phyloP scores from a whole-genome alignment of 1,140 invertebrate genomes.

The Drosophila nasuta region DNA sequence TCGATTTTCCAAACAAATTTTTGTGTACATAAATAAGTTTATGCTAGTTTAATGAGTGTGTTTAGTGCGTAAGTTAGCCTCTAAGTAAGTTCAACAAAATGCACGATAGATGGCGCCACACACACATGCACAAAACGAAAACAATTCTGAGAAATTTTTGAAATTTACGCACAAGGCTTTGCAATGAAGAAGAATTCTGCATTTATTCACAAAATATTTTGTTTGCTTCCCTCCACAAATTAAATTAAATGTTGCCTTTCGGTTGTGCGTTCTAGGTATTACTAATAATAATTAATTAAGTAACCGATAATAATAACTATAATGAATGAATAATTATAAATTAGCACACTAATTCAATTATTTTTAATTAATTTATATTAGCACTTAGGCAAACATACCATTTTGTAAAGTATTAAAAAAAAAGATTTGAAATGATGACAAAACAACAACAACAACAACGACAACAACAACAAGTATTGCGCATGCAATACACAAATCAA shows the following conservation, averaged over 20 bases:
- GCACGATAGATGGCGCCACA: conserved; percentile 46
- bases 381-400: conserved; percentile 57
- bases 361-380: conserved; percentile 82
- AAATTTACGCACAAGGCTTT: conserved; percentile 60
- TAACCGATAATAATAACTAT: conserved; percentile 39
- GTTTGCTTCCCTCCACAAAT: conserved; percentile 6
- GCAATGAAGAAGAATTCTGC: conserved; percentile 12
- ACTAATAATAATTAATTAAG: conserved; percentile 61
- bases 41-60: conserved; percentile 43
- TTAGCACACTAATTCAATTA: conserved; percentile 45
- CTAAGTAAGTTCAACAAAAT: conserved; percentile 29
- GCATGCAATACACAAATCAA: conserved; percentile 62
- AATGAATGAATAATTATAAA: conserved; percentile 45
- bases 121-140: conserved; percentile 8
- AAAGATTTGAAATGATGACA: conserved; percentile 35
- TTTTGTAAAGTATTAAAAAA: conserved; percentile 81
- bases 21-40: conserved; percentile 75
- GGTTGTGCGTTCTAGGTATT: conserved; percentile 78
- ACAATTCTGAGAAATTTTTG: conserved; percentile 60
- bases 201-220: neutral
- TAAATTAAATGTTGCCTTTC: conserved; percentile 38
- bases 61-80: conserved; percentile 20
- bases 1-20: conserved; percentile 6
- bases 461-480: conserved; percentile 54
- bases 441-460: conserved; percentile 47